Percentiles rank a stretch among this genome's conserved stretches.
phyloP scores from a whole-genome alignment of 2,888 invertebrate species.

The Platerodrilus igneus region DNA sequence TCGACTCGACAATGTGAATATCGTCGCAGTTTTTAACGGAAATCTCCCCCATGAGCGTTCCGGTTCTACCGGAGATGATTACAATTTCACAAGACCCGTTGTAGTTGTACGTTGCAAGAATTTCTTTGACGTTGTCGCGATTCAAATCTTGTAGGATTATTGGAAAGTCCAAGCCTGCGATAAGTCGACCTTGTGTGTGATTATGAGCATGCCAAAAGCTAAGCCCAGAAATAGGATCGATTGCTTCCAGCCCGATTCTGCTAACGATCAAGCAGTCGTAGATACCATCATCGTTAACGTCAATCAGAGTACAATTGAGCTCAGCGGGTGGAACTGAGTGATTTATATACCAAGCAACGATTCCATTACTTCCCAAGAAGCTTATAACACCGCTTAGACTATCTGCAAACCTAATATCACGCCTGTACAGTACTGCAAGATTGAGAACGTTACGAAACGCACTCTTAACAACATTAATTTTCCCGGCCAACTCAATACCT shows the following conservation, averaged over 20 bases:
- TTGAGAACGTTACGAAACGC: constrained; percentile 61
- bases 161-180: constrained; percentile 63
- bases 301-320: constrained; percentile 69
- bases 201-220: constrained; percentile 58
- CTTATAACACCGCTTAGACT: constrained; percentile 44
- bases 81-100: constrained; percentile 59
- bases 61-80: constrained; percentile 66
- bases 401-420: constrained; percentile 58
- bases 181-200: constrained; percentile 51
- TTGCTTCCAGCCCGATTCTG: constrained; percentile 60
- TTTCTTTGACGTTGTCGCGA: constrained; percentile 65
- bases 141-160: constrained; percentile 68
- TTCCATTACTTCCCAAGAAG: constrained; percentile 64
- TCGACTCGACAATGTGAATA: constrained; percentile 55
- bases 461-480: constrained; percentile 65
- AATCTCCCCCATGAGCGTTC: constrained; percentile 61
- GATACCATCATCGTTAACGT: constrained; percentile 66
- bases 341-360: constrained; percentile 65
- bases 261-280: constrained; percentile 73
- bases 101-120: constrained; percentile 54
- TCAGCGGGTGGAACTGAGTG: constrained; percentile 65
- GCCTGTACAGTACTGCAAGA: constrained; percentile 69
- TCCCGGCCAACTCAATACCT: constrained; percentile 65
- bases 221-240: constrained; percentile 60
- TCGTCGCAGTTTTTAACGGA: constrained; percentile 56